phyloP scores from a whole-genome alignment of 2,888 invertebrate genomes.

The Actias luna region DNA sequence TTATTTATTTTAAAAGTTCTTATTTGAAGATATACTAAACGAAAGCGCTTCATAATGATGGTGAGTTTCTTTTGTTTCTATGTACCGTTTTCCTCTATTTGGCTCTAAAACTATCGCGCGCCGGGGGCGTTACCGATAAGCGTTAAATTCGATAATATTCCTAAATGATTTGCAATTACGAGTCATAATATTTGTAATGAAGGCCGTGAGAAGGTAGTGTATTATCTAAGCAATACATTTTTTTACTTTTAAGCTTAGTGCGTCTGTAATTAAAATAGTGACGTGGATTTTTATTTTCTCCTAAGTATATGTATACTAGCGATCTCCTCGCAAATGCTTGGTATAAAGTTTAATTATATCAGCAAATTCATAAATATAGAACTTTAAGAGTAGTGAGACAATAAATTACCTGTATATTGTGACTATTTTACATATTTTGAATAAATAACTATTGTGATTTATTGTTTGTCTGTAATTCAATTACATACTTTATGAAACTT shows the following conservation, averaged over 20 bases:
- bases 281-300: slow-evolving; percentile 1
- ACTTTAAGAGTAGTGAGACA: not conserved
- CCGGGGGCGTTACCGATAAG: slow-evolving; percentile 52
- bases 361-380: not conserved
- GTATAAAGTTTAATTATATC: not conserved
- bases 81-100: slow-evolving; percentile 14
- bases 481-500: too few relatives aligned
- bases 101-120: slow-evolving; percentile 15
- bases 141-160: slow-evolving; percentile 20
- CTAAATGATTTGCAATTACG: not conserved
- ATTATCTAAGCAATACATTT: not conserved
- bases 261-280: not conserved
- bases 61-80: slow-evolving; percentile 39
- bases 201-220: slow-evolving; percentile 5
- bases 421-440: too few relatives aligned
- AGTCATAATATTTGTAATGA: slow-evolving; percentile 23
- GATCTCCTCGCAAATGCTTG: not conserved
- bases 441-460: too few relatives aligned
- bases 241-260: not conserved
- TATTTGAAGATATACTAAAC: slow-evolving; percentile 3
- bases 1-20: not conserved
- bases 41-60: slow-evolving; percentile 51
- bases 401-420: too few relatives aligned
- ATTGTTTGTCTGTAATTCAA: too few relatives aligned
- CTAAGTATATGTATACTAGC: not conserved